Evolutionary conservation across 2,113 vertebrate species (phyloP).

Genomic region (Holacanthus passer): DNA sequence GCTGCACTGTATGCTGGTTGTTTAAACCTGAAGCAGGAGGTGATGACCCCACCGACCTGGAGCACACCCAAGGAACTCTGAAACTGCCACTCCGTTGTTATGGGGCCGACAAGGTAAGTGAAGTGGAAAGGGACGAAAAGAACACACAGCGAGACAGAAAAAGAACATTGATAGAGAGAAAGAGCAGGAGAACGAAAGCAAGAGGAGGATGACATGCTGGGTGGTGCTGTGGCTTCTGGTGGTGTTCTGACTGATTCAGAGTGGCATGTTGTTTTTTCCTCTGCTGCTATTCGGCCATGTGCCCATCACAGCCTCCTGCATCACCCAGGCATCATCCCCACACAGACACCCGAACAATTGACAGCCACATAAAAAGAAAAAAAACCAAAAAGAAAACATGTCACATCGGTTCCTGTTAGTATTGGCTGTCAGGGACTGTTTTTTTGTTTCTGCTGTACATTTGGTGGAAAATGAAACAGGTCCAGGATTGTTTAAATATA

Average conservation of each 20-base stretch:
- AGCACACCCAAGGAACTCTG: slow-evolving; percentile 9
- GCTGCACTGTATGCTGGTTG: not conserved
- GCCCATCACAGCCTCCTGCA: slow-evolving; percentile 43
- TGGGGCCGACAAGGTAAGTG: not conserved
- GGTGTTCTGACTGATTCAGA: slow-evolving; percentile 54
- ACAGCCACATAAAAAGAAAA: not conserved
- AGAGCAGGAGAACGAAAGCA: not conserved
- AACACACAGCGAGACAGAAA: slow-evolving; percentile 16
- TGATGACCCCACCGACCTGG: slow-evolving; percentile 5
- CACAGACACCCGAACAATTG: not conserved
- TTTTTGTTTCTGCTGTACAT: not conserved
- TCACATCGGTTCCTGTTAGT: slow-evolving; percentile 6
- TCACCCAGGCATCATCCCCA: not conserved
- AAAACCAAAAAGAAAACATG: not conserved
- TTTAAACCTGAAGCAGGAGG: not conserved
- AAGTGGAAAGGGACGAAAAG: slow-evolving; percentile 23
- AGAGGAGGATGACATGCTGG: slow-evolving; percentile 14
- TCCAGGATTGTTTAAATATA: not conserved
- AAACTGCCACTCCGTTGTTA: not conserved
- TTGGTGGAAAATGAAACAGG: not conserved
- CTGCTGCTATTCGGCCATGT: slow-evolving; percentile 62
- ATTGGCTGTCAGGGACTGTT: not conserved
- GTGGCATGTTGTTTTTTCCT: slow-evolving; percentile 71
- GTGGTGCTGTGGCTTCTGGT: slow-evolving; percentile 6
- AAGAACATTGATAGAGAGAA: slow-evolving; percentile 2